Evolutionary conservation across 2,113 vertebrate genomes (phyloP), one percentile per base, ranked within the genome.

Genomic region (Tympanuchus pallidicinctus): DNA sequence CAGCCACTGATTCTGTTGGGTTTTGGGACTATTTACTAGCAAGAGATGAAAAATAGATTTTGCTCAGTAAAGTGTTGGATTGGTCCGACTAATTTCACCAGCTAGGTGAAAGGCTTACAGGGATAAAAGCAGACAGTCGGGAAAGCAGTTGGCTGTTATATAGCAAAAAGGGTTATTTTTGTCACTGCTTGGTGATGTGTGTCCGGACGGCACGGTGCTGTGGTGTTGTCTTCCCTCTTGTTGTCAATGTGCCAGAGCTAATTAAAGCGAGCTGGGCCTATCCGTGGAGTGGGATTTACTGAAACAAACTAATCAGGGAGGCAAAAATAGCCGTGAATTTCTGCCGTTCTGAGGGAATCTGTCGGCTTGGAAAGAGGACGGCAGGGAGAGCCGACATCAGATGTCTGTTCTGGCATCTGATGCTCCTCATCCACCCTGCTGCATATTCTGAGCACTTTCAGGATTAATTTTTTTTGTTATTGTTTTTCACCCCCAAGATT

Each of bases 121-220:
- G 87, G 92, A 93, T 86, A 79, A 96, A 95, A 96, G 82, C 86
- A 90, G 90, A 60, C 81, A 91, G 92, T 94, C 89, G 84, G 87
- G 92, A 89, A 50, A 92, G 93, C 94, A 93, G 85, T 96, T 95
- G 82, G 93, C 94, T 88, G 83, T 93, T 87, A 72, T 91, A 84
- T 93, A 91, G 83, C 88, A 93, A 92, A 96, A 93, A n/a, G 87
- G 92, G 94, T 95, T 94, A 79, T 86, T 97, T 97, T 93, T 95
- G 92, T 95, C 95, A 69, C 86, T 87, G 92, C 63, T 91, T 67
- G 73, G 91, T 8, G 69, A 79, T 78, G 73, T 69, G 59, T 43
- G 42, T 61, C 89, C 57, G 65, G 86, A 89, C 92, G 92, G 54
- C 60, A 36, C 36, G 67, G 83, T 85, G 92, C 91, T 88, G 86